Conservation (phyloP, 2,888 invertebrate species). For the Carabus problematicus region DNA sequence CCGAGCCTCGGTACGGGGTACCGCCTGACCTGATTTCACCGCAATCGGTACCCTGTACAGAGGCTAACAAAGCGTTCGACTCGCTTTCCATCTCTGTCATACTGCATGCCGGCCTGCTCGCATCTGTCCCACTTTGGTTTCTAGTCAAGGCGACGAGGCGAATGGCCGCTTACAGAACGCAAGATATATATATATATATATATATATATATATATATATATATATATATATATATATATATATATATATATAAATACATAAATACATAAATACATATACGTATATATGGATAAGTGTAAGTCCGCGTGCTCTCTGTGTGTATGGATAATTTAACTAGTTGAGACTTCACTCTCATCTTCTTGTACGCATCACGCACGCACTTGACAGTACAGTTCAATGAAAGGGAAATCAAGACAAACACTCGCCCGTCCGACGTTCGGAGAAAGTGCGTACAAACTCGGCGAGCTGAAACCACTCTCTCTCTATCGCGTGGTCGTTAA, state of each 20-base stretch:
- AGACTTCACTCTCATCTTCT: neutral
- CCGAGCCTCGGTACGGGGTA: constrained; percentile 57
- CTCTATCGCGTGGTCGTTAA: neutral
- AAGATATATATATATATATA: constrained; percentile 19
- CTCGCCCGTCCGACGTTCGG: constrained; percentile 23
- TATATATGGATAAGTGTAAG: too few species aligned
- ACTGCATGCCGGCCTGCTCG: constrained; percentile 38
- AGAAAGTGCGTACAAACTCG: constrained; percentile 31
- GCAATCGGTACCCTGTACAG: constrained; percentile 25
- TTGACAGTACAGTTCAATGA: constrained; percentile 18
- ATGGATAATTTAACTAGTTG: neutral
- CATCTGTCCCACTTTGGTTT: constrained; percentile 45
- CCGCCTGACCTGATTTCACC: constrained; percentile 58
- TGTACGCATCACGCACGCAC: neutral
- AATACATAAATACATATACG: constrained; percentile 17
- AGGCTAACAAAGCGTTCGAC: constrained; percentile 42
- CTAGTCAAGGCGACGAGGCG: constrained; percentile 41
- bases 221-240: constrained; percentile 18
- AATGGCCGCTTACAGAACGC: constrained; percentile 24
- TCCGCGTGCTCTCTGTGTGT: too few species aligned
- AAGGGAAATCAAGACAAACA: constrained; percentile 27
- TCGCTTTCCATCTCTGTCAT: constrained; percentile 42
- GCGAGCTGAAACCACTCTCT: neutral
- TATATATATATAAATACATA: too few species aligned
- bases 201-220: constrained; percentile 5